These are phyloP conservation scores for Turnix velox DNA, from an alignment of 2,113 vertebrate species.

Conservation along the genomic window DNA sequence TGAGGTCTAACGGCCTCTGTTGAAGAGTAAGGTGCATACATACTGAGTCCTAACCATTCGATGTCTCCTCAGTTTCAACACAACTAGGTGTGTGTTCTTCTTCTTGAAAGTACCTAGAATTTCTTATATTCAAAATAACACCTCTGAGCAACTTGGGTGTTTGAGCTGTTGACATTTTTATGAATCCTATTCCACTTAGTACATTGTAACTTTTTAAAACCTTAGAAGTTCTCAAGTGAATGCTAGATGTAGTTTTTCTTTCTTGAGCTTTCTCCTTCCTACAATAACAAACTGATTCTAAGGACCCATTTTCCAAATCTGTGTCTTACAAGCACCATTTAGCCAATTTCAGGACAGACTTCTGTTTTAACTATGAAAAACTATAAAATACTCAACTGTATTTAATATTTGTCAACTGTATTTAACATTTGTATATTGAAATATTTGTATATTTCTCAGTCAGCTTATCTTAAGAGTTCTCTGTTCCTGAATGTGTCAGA, in stretches of 20 bases:
- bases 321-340: background rate
- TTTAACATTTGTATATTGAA: background rate
- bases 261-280: background rate
- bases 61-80: background rate
- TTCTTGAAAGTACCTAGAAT: background rate
- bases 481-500: background rate
- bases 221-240: background rate
- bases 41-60: background rate
- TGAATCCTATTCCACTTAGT: background rate
- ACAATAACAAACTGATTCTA: background rate
- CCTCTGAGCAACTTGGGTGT: background rate
- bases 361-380: background rate
- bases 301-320: background rate
- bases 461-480: background rate
- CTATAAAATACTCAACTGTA: too few species aligned
- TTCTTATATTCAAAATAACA: background rate
- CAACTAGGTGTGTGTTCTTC: background rate
- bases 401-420: background rate
- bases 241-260: background rate
- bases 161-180: background rate
- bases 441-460: too few species aligned
- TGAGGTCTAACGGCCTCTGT: background rate
- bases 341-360: background rate
- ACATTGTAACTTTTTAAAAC: background rate
- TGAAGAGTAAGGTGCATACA: background rate